phyloP scores from a whole-genome alignment of 2,113 vertebrate species.

The Pelusios castaneus region DNA sequence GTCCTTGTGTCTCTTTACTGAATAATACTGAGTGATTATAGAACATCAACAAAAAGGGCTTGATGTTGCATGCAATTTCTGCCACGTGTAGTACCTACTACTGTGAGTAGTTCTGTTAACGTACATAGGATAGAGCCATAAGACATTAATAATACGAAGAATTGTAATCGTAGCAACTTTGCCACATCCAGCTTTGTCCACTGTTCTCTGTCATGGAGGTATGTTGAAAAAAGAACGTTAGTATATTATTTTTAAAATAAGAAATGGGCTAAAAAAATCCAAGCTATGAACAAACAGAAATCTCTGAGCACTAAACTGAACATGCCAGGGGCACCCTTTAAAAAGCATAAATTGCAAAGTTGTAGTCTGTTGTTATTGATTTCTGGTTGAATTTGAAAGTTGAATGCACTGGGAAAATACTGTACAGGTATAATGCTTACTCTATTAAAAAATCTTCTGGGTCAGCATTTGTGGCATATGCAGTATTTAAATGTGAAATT shows the following conservation, averaged over 20 bases:
- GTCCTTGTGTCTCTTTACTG: neutral
- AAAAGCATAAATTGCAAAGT: slow-evolving; percentile 66
- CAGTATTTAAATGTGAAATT: slow-evolving; percentile 64
- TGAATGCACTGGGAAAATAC: slow-evolving; percentile 60
- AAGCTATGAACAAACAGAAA: slow-evolving; percentile 36
- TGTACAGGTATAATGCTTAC: slow-evolving; percentile 58
- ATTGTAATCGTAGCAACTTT: neutral
- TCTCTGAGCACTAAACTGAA: slow-evolving; percentile 57
- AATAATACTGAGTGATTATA: neutral
- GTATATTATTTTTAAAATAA: slow-evolving; percentile 53
- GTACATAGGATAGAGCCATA: neutral
- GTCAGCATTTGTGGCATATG: slow-evolving; percentile 68
- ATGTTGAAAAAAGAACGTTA: slow-evolving; percentile 42
- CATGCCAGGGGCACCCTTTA: slow-evolving; percentile 47
- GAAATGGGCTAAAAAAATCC: neutral
- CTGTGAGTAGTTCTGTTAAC: neutral
- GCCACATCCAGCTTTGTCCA: neutral
- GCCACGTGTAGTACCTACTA: neutral
- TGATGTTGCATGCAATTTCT: neutral
- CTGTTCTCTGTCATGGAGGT: slow-evolving; percentile 24
- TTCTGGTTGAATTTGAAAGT: slow-evolving; percentile 74
- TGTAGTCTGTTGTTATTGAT: slow-evolving; percentile 69
- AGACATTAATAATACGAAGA: neutral
- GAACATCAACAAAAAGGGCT: neutral
- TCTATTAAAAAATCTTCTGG: slow-evolving; percentile 53